A percentile compares a stretch with the other conserved stretches of the same genome.
Evolutionary conservation across 2,113 vertebrate genomes (phyloP).

Genomic region (Odocoileus virginianus): DNA sequence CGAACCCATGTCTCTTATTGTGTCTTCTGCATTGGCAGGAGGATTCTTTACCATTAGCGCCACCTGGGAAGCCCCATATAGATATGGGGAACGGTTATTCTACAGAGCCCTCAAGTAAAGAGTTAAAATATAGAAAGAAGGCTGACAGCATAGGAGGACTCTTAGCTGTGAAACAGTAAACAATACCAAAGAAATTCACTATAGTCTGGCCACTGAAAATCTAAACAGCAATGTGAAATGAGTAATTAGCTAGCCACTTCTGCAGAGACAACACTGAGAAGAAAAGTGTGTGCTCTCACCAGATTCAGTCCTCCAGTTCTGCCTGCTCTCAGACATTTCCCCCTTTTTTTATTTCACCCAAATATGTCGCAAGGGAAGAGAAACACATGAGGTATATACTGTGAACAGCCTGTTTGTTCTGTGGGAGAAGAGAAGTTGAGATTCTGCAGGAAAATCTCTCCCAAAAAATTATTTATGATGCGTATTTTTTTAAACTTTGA

Average conservation of each 20-base stretch:
- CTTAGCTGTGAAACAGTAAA: background rate
- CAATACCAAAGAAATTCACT: background rate
- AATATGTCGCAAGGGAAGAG: background rate
- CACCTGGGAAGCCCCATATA: background rate
- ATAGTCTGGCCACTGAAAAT: slow-evolving; percentile 14
- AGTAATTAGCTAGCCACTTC: background rate
- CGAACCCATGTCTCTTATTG: background rate
- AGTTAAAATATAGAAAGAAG: background rate
- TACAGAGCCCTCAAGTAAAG: background rate
- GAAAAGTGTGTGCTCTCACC: background rate
- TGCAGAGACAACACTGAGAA: background rate
- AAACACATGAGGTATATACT: background rate
- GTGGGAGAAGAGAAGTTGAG: background rate
- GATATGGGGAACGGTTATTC: background rate
- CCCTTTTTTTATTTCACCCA: background rate
- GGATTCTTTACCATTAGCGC: background rate
- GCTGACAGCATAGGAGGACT: background rate
- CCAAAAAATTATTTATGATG: background rate
- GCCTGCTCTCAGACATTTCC: background rate
- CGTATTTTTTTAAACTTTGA: background rate
- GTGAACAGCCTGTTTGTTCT: background rate
- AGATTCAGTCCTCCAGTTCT: background rate
- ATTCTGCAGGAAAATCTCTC: background rate
- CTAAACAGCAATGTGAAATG: background rate
- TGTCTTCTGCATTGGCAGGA: background rate